phyloP scores from a whole-genome alignment of 1,140 invertebrate genomes.

The Drosophila busckii region DNA sequence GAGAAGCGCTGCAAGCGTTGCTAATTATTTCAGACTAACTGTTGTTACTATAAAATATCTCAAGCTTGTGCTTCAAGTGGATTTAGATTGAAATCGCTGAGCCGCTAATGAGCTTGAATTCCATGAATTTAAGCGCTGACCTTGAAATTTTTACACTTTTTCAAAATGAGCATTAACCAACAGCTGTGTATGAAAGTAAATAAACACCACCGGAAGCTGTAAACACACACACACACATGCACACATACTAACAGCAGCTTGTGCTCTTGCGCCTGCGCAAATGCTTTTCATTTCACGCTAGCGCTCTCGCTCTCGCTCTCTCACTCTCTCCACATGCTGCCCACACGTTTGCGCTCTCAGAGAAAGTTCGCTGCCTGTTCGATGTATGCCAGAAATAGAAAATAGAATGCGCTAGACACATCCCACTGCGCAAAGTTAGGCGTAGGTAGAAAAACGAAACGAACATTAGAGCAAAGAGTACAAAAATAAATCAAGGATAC shows the following conservation, averaged over 20 bases:
- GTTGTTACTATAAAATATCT: not conserved
- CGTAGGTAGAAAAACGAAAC: constrained; percentile 56
- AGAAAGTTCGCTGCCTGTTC: constrained; percentile 53
- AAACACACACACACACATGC: not conserved
- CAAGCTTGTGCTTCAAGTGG: too few species aligned
- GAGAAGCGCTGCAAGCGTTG: constrained; percentile 33
- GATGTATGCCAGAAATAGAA: constrained; percentile 37
- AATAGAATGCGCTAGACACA: constrained; percentile 13
- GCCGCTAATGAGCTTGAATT: too few species aligned
- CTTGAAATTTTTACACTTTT: constrained; percentile 54
- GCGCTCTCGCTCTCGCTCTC: not conserved
- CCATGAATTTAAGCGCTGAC: constrained; percentile 30
- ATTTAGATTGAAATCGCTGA: too few species aligned
- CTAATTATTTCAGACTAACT: constrained; percentile 2
- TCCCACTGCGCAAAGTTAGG: constrained; percentile 32
- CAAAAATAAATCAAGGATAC: constrained; percentile 74
- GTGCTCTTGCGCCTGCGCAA: constrained; percentile 40
- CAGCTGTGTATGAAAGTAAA: constrained; percentile 36
- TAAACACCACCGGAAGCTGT: constrained; percentile 68
- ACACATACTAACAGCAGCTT: too few species aligned
- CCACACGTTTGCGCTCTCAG: constrained; percentile 16
- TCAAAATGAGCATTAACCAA: constrained; percentile 43
- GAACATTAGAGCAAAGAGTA: constrained; percentile 45
- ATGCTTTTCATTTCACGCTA: constrained; percentile 18
- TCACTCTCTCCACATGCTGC: not conserved